Base-by-base conservation (phyloP, 2,888 invertebrate genomes). In the Plemyria rubiginata region DNA sequence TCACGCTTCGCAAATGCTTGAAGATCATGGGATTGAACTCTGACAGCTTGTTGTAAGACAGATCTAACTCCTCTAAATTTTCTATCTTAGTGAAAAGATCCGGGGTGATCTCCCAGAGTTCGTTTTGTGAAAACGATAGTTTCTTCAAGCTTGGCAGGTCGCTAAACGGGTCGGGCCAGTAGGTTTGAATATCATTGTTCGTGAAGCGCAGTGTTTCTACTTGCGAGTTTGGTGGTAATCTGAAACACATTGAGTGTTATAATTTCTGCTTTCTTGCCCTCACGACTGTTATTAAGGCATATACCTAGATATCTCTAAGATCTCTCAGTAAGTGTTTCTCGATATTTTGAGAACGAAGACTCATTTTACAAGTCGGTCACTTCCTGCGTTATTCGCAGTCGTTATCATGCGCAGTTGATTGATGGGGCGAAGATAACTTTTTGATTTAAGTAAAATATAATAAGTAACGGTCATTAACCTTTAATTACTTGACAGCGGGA, bases 91-190 rank as follows among this genome's bases (percentile, higher is more conserved):
- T 88, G 69, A 94, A 90, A 0, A 93, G 77, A 66, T 93, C 93
- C 0, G 86, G 84, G 0, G 93, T 90, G 68, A 94, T 77, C 40
- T 83, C 82, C 0, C 79, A 75, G 4, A 94, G 82, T 16, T 92
- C 86, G 70, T 94, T 94, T 64, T 91, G 90, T 0, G 92, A 83
- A 65, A 94, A 85, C n/a, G 92, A 89, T 0, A 94, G 82, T 46
- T 82, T 79, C 70, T 86, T 87, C 48, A 94, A 67, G 65, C 81
- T 85, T 13, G 85, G 79, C 0, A 91, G 78, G 11, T 90, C 86
- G 41, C 81, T 83, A 70, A 94, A 86, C 0, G 93, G 92, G 40
- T 88, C 88, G 0, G 92, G 92, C 90, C 90, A 92, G 75, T 91
- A 93, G 0, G 87, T 81, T 67, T 85, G 86, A 62, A 93, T 88